phyloP scores from a whole-genome alignment of 2,797 vertebrate genomes.

The Iguana delicatissima region DNA sequence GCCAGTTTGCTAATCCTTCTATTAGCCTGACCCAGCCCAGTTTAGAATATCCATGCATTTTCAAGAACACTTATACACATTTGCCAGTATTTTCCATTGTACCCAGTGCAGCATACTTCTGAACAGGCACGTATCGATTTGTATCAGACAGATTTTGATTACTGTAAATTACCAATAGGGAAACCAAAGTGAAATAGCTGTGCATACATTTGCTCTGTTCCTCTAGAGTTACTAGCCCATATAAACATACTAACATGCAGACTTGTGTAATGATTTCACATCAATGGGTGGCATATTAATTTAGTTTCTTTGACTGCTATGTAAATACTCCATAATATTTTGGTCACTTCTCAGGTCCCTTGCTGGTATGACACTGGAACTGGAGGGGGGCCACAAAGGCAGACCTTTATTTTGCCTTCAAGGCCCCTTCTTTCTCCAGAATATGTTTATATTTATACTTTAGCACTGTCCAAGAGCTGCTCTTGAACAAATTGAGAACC shows the following conservation, averaged over 20 bases:
- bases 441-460: background rate
- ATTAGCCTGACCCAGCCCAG: too few relatives aligned
- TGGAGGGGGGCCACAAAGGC: background rate
- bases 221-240: background rate
- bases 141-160: background rate
- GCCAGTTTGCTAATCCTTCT: too few relatives aligned
- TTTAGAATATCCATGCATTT: too few relatives aligned
- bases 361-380: background rate
- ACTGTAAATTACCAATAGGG: background rate
- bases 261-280: background rate
- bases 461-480: background rate
- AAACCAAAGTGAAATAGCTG: background rate
- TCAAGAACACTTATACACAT: too few relatives aligned
- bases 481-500: conserved; percentile 5
- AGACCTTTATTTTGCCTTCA: background rate
- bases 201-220: background rate
- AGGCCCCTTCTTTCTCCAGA: too few relatives aligned
- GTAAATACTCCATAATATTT: background rate
- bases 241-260: background rate
- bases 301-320: background rate
- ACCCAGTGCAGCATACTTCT: too few relatives aligned
- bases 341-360: background rate
- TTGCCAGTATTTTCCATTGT: too few relatives aligned
- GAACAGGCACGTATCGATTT: too few relatives aligned
- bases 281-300: background rate